Base-by-base conservation (phyloP, 2,113 vertebrate genomes). In the Sinosuthora webbiana region DNA sequence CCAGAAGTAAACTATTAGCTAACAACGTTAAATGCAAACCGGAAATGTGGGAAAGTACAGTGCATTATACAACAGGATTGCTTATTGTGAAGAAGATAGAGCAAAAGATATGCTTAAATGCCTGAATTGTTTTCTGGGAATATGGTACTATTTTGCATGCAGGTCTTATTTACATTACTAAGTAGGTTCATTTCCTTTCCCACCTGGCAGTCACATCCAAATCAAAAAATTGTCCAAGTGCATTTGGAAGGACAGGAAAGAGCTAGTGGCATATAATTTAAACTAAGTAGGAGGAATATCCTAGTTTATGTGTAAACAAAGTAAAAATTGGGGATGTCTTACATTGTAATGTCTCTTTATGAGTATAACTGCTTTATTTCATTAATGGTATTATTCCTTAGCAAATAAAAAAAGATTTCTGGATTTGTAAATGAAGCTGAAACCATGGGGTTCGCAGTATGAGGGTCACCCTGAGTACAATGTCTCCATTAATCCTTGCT, bases 401-500 rank as follows among this genome's bases (percentile, higher is more conserved):
- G 81, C 35, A 92, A 79, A 89, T 70, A 59, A 53, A 90, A 68
- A 87, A 77, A 30, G 9, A 82, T 79, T 79, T 96, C 79, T 95
- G 68, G 68, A 49, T 95, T 52, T 4, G 4, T 75, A 95, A 63
- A 83, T 82, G 74, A 64, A 92, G 25, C 71, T 76, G 76, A 93
- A 96, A 91, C 63, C 37, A 33, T 55, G 77, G 94, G 84, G 80
- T 63, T 95, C 17, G 0, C 83, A 50, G 60, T 69, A 39, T 25
- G 49, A 93, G 93, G 83, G 67, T 56, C 73, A 79, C 73, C 79
- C 74, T 6, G 50, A 74, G 87, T 89, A 97, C 91, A 77, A 87
- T 77, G 87, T 67, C 87, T 16, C 8, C 50, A 39, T 90, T 97
- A 90, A 89, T 96, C 69, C 95, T 93, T 92, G 87, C 94, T 93